phyloP scores from a whole-genome alignment of 2,113 vertebrate species.

The Egretta garzetta region DNA sequence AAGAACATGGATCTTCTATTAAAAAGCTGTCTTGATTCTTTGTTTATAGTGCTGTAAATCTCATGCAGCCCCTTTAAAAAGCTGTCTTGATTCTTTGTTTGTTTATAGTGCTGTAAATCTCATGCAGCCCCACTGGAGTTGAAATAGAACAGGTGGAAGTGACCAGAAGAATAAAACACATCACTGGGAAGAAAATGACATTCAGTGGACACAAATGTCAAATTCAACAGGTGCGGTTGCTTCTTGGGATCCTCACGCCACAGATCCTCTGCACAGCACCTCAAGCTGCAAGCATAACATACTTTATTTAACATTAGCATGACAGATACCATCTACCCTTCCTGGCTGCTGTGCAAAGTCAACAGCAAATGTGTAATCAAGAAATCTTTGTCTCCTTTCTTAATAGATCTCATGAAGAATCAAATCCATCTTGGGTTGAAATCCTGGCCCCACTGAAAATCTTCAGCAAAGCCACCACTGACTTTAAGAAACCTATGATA shows the following conservation, averaged over 20 bases:
- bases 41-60: not conserved
- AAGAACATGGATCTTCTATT: not conserved
- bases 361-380: not conserved
- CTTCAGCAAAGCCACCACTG: not conserved
- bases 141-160: not conserved
- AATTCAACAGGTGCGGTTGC: not conserved
- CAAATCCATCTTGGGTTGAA: not conserved
- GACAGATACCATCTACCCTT: not conserved
- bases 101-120: not conserved
- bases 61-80: not conserved
- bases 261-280: not conserved
- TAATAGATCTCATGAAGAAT: not conserved
- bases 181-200: not conserved
- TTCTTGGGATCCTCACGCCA: not conserved
- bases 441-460: not conserved
- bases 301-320: not conserved
- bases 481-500: not conserved
- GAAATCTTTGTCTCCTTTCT: not conserved
- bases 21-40: not conserved
- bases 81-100: not conserved
- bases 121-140: not conserved
- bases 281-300: not conserved
- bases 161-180: not conserved
- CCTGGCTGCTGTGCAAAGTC: not conserved
- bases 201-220: not conserved